These are phyloP conservation scores for Channa argus DNA, from an alignment of 2,113 vertebrate genomes.

Conservation along the genomic window DNA sequence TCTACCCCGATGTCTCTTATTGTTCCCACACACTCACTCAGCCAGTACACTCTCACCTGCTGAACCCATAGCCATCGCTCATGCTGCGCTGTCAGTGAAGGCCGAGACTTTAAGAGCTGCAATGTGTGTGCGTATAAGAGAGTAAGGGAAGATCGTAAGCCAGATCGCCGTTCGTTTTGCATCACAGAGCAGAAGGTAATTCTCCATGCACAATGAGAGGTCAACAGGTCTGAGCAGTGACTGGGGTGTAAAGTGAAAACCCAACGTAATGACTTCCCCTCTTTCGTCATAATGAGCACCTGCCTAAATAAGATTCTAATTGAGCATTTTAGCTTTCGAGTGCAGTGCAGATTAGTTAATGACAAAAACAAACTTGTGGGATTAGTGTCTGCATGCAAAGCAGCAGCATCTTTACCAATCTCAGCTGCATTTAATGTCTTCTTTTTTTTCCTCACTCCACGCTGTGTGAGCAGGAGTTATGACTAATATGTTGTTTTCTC, in stretches of 20 bases:
- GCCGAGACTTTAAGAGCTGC: conserved; percentile 50
- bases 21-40: conserved; percentile 70
- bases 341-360: background rate
- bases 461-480: too few species aligned
- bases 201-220: conserved; percentile 68
- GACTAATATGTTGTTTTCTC: conserved; percentile 52
- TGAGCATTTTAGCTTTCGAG: conserved; percentile 46
- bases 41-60: conserved; percentile 77
- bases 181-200: conserved; percentile 61
- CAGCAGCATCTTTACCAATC: conserved; percentile 1
- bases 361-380: conserved; percentile 4
- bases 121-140: conserved; percentile 20
- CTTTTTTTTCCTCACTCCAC: background rate
- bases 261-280: conserved; percentile 64
- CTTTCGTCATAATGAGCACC: conserved; percentile 68
- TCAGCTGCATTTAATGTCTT: background rate
- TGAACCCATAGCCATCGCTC: conserved; percentile 78
- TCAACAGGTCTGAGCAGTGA: conserved; percentile 69
- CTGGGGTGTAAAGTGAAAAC: conserved; percentile 63
- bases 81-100: conserved; percentile 69
- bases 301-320: conserved; percentile 67
- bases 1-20: conserved; percentile 49
- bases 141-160: background rate
- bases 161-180: conserved; percentile 47
- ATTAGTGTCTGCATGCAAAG: background rate